Evolutionary conservation across 2,888 invertebrate species (phyloP), one percentile per base, ranked within the genome.

Genomic region (Caenorhabditis doughertyi): DNA sequence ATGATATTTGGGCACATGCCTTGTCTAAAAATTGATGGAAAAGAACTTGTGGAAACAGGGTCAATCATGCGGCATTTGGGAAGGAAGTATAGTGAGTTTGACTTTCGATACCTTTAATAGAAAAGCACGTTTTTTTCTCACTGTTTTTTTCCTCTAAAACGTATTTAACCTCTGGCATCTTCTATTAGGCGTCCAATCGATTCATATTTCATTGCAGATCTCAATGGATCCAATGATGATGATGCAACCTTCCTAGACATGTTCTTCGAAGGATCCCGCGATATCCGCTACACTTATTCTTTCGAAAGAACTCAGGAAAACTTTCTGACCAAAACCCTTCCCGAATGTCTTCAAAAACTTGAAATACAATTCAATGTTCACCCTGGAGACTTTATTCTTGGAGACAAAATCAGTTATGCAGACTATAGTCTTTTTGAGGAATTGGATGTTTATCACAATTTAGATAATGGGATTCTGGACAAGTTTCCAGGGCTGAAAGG

Each of bases 1-100:
- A 81, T 81, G 81, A 55, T 56, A 3, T 71, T 81, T 35, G 70
- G 76, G 2, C 81, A 81, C 25, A 42, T 81, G 23, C 81, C 81
- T 29, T 71, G 70, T 7, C 35, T 81, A 9, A 71, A 76, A 47
- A 23, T 62, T 1, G 65, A 72, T 16, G 70, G 72, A 23, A 18
- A 65, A 18, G 65, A 70, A 23, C 11, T 56, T 2, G 74, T 56
- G 0, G 76, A 81, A 27, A 81, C 81, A 9, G 81, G 81, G 11
- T 51, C 81, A 8, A 81, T 81, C 25, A 76, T 81, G 62, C 42
- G 81, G 11, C 65, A 81, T 56, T 47, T 76, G 68, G 81, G 42
- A 7, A 55, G 76, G 21, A 25, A 35, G 1, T 21, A 74, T 35
- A 27, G 74, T 68, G 3, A 62, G 72, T 60, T 5, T 9, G 2